Percentiles rank a stretch among this genome's conserved stretches.
Conservation (phyloP, 2,888 invertebrate genomes). For the Phaonia tiefii region DNA sequence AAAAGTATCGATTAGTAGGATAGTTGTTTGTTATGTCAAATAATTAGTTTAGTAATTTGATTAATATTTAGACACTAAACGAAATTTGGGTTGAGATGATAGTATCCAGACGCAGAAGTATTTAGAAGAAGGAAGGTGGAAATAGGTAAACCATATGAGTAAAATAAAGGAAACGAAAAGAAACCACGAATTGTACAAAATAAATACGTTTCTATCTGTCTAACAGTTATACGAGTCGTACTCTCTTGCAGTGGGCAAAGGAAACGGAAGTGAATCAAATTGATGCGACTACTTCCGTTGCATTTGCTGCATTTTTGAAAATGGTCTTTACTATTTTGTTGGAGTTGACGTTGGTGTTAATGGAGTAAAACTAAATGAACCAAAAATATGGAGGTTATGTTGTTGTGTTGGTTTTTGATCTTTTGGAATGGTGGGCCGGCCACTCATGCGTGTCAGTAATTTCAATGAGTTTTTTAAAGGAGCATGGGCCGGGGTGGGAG, state of each 20-base stretch:
- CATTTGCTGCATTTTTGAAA: too few species aligned
- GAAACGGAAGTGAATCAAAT: conserved; percentile 17
- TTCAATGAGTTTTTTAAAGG: conserved; percentile 3
- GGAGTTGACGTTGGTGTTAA: conserved; percentile 31
- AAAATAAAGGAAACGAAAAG: conserved; percentile 1
- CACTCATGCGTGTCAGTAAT: conserved; percentile 39
- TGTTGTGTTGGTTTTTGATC: conserved; percentile 1
- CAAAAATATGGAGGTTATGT: conserved; percentile 40
- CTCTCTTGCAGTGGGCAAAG: neutral
- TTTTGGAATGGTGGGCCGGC: neutral
- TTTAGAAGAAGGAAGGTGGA: neutral
- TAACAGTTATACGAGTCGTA: neutral
- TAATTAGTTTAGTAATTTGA: conserved; percentile 39
- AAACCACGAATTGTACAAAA: neutral
- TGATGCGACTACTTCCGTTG: too few species aligned
- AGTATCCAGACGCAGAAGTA: conserved; percentile 18
- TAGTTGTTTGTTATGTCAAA: conserved; percentile 9
- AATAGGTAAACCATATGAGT: neutral
- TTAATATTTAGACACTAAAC: conserved; percentile 37
- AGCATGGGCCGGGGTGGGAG: neutral
- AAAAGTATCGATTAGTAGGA: conserved; percentile 45
- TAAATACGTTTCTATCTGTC: neutral
- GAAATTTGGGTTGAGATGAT: conserved; percentile 16
- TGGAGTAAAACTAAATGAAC: conserved; percentile 18
- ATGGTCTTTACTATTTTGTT: neutral